Conservation (phyloP, 2,888 invertebrate species). For the Hirtodrosophila confusa region DNA sequence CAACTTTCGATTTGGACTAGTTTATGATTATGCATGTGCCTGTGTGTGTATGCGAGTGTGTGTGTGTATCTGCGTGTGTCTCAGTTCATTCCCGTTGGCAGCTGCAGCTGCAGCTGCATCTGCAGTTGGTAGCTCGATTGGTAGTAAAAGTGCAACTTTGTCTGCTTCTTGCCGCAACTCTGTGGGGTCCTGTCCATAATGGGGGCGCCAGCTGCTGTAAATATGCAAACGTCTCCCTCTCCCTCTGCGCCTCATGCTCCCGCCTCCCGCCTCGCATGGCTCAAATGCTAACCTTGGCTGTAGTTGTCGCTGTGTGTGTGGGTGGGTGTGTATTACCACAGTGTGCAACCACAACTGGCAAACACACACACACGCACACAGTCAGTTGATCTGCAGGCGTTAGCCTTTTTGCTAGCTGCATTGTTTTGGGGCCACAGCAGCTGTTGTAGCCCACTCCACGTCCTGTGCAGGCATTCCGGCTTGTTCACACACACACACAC, state of each 20-base stretch:
- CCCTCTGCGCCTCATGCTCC: not conserved
- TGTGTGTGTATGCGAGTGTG: too few relatives aligned
- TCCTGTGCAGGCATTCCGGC: constrained; percentile 32
- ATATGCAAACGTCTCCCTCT: constrained; percentile 33
- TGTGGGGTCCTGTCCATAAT: constrained; percentile 13
- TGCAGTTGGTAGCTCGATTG: constrained; percentile 49
- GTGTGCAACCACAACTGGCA: constrained; percentile 48
- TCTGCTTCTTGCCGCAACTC: constrained; percentile 40
- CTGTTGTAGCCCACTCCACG: constrained; percentile 59
- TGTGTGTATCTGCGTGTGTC: too few relatives aligned
- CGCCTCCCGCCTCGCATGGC: constrained; percentile 1
- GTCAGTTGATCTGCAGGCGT: constrained; percentile 32
- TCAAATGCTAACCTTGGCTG: constrained; percentile 49
- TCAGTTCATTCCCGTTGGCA: constrained; percentile 20
- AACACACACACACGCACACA: constrained; percentile 28
- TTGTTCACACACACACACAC: constrained; percentile 18
- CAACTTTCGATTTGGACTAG: constrained; percentile 53
- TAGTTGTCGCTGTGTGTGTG: constrained; percentile 8
- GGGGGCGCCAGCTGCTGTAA: constrained; percentile 40
- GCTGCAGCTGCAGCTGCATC: constrained; percentile 28
- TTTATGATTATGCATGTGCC: constrained; percentile 5
- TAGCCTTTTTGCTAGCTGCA: constrained; percentile 39
- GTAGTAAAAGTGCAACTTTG: constrained; percentile 74
- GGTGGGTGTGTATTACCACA: constrained; percentile 40
- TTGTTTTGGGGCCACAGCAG: constrained; percentile 59